A percentile compares a stretch with the other conserved stretches of the same genome.
Conservation (phyloP, 35 echinoderm and acorn worm genomes). For the Apostichopus californicus region DNA sequence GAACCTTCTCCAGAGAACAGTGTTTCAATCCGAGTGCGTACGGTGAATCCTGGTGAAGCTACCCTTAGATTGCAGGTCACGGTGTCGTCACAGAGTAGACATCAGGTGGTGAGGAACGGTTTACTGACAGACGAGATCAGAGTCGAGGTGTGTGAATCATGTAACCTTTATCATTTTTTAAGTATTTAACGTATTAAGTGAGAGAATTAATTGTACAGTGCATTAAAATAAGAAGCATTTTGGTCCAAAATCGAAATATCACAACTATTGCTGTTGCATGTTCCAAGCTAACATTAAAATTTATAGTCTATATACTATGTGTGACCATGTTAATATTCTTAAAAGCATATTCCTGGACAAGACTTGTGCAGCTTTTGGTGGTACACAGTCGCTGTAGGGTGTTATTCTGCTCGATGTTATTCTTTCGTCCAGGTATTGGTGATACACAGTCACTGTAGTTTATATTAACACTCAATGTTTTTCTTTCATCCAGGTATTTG, state of each 20-base stretch:
- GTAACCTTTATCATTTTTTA: not conserved
- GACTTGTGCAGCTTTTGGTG: too few species aligned
- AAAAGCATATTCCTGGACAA: too few species aligned
- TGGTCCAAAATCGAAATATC: too few species aligned
- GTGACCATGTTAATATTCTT: too few species aligned
- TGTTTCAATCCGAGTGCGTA: constrained; percentile 79
- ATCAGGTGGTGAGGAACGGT: constrained; percentile 63
- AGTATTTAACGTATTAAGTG: too few species aligned
- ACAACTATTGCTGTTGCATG: too few species aligned
- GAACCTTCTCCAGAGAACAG: constrained; percentile 69
- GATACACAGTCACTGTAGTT: not conserved
- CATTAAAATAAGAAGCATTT: too few species aligned
- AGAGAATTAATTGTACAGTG: too few species aligned
- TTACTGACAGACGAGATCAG: constrained; percentile 90
- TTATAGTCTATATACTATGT: too few species aligned
- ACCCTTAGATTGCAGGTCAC: constrained; percentile 72
- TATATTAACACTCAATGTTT: not conserved
- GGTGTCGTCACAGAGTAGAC: constrained; percentile 20
- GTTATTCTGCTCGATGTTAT: not conserved
- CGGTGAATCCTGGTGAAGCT: constrained; percentile 85
- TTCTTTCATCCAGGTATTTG: constrained; percentile 65
- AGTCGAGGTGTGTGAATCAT: constrained; percentile 34
- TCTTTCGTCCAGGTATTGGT: constrained; percentile 70
- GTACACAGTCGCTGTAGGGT: too few species aligned
- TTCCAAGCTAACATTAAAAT: too few species aligned